A percentile compares a stretch with the other conserved stretches of the same genome.
phyloP scores from a whole-genome alignment of 2,113 vertebrate genomes.

The Tonatia bakeri region DNA sequence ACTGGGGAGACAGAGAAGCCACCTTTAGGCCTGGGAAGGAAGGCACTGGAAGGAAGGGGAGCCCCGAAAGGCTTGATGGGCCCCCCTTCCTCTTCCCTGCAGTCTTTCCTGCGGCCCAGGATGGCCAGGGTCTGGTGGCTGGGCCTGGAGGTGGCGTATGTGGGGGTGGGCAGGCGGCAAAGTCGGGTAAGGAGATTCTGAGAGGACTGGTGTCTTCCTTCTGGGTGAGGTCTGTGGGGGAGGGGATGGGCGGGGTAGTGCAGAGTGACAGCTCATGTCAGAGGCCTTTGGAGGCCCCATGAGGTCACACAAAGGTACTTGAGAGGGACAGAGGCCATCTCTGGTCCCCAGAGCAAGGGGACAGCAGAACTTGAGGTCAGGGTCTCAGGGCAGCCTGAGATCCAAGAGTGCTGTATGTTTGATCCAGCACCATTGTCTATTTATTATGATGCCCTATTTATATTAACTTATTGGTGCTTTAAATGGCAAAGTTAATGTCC shows the following conservation, averaged over 20 bases:
- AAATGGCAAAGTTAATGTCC: constrained; percentile 35
- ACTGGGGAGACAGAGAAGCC: neutral
- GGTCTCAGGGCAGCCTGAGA: constrained; percentile 26
- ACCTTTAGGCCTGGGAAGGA: neutral
- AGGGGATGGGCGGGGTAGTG: neutral
- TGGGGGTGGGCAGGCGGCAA: neutral
- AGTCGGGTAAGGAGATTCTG: neutral
- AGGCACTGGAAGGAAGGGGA: neutral
- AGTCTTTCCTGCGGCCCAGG: neutral
- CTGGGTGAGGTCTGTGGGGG: neutral
- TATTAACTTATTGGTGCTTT: constrained; percentile 80
- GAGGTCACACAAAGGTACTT: constrained; percentile 15
- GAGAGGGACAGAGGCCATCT: neutral
- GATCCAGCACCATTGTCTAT: constrained; percentile 53
- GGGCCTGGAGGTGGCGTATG: neutral
- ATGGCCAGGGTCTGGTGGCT: neutral
- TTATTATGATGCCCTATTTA: constrained; percentile 76
- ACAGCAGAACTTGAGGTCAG: constrained; percentile 36
- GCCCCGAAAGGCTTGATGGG: neutral
- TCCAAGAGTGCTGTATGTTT: neutral
- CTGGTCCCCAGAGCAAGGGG: neutral
- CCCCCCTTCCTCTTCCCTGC: neutral
- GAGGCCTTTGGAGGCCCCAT: neutral
- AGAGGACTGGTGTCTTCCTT: neutral
- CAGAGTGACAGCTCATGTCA: neutral